Base-by-base conservation (phyloP, 1,140 invertebrate species). In the Fopius arisanus region DNA sequence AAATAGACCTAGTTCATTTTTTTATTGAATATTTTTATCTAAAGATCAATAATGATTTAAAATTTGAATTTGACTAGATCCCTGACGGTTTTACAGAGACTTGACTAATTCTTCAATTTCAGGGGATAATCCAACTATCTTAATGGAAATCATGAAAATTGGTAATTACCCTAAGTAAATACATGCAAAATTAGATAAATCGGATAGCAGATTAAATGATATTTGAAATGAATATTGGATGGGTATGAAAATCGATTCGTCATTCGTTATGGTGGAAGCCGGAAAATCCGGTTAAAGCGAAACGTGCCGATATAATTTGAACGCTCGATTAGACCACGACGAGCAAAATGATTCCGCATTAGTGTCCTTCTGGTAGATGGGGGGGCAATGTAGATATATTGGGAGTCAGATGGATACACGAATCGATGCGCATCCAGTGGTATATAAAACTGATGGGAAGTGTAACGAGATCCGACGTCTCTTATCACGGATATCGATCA, bases 271-370 rank as follows among this genome's bases (percentile, higher is more conserved):
- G 19, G 59, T 19, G 28, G 10, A 37, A 37, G 33, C 37, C 68
- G 40, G 62, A 19, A 67, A 72, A 71, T 71, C 33, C 70, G 40
- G 37, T 72, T 72, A 72, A 75, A 48, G 62, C 4, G 70, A 72
- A 75, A 70, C 72, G 63, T 31, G 7, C 62, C 48, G 73, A 76
- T 67, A 78, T 77, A 77, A 78, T 79, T 79, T 79, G 67, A 70
- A 72, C 77, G 77, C 70, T 79, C 75, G 75, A 76, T 79, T 78
- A 76, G 74, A 79, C 75, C 77, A 76, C 77, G 78, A 80, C 77
- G 74, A 77, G 78, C 73, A 59, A 66, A 66, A 66, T 66, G 63
- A 66, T 66, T 40, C 12, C 19, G n/a, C 29, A 40, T 31, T 66
- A 66, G 54, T 23, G 54, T 59, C 19, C 19, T 59, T 14, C 19